Base-by-base conservation (phyloP, 2,113 vertebrate species). In the Tringa solitaria region DNA sequence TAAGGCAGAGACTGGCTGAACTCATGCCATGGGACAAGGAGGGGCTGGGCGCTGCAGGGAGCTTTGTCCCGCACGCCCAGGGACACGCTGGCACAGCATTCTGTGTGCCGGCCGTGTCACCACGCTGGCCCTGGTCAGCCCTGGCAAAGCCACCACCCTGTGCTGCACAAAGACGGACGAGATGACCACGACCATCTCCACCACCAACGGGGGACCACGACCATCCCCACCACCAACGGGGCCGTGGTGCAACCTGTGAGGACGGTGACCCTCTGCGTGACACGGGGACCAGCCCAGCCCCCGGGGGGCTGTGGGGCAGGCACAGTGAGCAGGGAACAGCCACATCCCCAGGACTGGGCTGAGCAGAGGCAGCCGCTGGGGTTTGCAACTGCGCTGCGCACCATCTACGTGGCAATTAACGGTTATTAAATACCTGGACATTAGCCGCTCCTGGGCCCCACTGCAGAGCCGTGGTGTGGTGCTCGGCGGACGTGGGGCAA, bases 351-450 rank as follows among this genome's bases (percentile, higher is more conserved):
- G 46, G 75, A 32, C 16, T 4, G 14, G 9, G 59, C 37, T 16
- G 24, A 33, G n/a, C 22, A 7, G 45, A 4, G 2, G 61, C 46
- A 75, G 22, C 54, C 4, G 0, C 37, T 27, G 59, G 56, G 39
- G 35, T 22, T 37, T 45, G 69, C 5, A 13, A 12, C 43, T 6
- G 54, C 0, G 2, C 64, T 33, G 51, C 7, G 37, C 17, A 8
- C 32, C 6, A 0, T 1, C 1, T 8, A 6, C 3, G 1, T 4
- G 37, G 74, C 19, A 33, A 61, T 68, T 37, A 68, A 30, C 0
- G 0, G 35, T 7, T 48, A 9, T 48, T 68, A 74, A 60, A 35
- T 10, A 24, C 43, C 12, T 4, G 1, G 57, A 22, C 12, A 8
- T 4, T 20, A 41, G 37, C 35, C 27, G 16, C 60, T 61, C 35